Evolutionary conservation across 2,113 vertebrate genomes (phyloP), one percentile per base, ranked within the genome.

Genomic region (Chaenocephalus aceratus): DNA sequence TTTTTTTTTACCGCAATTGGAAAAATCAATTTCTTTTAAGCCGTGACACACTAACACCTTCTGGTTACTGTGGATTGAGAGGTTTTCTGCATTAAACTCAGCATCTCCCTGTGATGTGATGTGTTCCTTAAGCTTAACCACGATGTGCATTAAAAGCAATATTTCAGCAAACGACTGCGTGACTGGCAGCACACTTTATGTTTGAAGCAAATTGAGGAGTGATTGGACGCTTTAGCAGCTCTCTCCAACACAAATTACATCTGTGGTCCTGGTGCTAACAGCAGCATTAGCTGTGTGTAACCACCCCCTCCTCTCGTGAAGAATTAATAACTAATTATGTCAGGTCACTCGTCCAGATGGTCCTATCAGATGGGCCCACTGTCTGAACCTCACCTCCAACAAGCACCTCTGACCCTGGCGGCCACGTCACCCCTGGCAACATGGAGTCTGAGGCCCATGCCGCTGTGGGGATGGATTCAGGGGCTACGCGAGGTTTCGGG

Each of bases 311-410:
- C 49, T 48, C 45, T 56, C 0, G 34, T 86, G 75, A 84, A 85
- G 88, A 92, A 91, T 93, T 94, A 94, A 94, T 94, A 93, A 92
- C 91, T 93, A 91, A 94, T 94, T 94, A 94, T 94, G 92, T 93
- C 89, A 85, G 90, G 92, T 92, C 93, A 93, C 93, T 91, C 91
- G 63, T 91, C 90, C 93, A 94, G 92, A 94, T 94, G 93, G 93
- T 89, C 88, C 87, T 72, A 91, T 94, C 93, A 94, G 89, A 92
- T 94, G 92, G 91, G 84, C 89, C 84, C 84, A 30, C 76, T 76
- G 91, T 89, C 89, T 91, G 84, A 84, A 86, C 80, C 85, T 92
- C 86, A 93, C 91, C 93, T 93, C 88, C 66, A 77, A 93, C 88
- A 81, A 87, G 86, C 84, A 91, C 93, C 93, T 91, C 89, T 91